Base-by-base conservation (phyloP, 1,140 invertebrate species). In the Heliconius eleuchia region DNA sequence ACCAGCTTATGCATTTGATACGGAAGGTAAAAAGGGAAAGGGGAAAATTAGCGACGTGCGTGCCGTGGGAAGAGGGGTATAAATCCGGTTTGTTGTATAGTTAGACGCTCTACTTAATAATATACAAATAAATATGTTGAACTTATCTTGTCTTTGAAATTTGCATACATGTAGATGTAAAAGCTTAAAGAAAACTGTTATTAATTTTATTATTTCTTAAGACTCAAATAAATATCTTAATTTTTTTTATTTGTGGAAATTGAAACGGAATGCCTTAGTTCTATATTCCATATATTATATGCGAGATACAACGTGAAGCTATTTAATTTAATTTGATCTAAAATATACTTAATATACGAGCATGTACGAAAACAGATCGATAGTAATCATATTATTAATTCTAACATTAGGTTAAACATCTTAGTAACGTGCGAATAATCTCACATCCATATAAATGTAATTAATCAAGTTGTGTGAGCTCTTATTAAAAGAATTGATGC, bases 1-100 rank as follows among this genome's bases (percentile, higher is more conserved):
- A 78, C 60, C 71, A 73, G 66, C 78, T 79, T 75, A 77, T 80
- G 73, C 77, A 82, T 82, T 85, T 79, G 79, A 81, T 80, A 85
- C 80, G 80, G 50, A 79, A 66, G 73, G 57, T 79, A 80, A 72
- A 85, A 85, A 84, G 80, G 84, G 84, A 85, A 85, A 85, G 84
- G 84, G 78, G 79, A 80, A 83, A 83, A 83, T 83, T 82, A 82
- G 70, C 82, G 55, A 79, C 34, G 19, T 72, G 71, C 74, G 60
- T 72, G 76, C 77, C 83, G 84, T 83, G 83, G 73, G 84, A 82
- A 85, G 50, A 76, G 75, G 75, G 60, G 27, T 13, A 11, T 23
- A 16, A 66, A 13, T 66, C 55, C 55, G 55, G 18, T 60, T 57
- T 57, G n/a, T 60, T 37, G 34, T 37, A 6, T 37, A 37, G 34